A percentile compares a stretch with the other conserved stretches of the same genome.
Evolutionary conservation across 2,113 vertebrate species (phyloP).

Genomic region (Notiomystis cincta): DNA sequence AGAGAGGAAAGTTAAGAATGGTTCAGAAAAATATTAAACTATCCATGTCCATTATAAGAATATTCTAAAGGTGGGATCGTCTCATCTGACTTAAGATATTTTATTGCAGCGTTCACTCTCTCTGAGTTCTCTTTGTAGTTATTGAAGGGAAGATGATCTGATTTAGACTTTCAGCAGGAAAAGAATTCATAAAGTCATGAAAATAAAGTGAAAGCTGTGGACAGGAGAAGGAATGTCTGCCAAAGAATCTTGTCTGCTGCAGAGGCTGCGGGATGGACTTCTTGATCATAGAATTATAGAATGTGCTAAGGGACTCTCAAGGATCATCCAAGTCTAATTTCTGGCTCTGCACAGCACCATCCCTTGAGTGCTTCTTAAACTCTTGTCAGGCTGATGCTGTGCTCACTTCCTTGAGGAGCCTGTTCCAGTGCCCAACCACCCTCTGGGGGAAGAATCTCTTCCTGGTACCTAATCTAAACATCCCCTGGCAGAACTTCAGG

Average conservation of each 20-base stretch:
- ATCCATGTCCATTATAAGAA: background rate
- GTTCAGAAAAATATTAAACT: background rate
- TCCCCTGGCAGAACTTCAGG: fast-evolving
- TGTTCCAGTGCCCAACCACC: fast-evolving
- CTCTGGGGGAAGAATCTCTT: background rate
- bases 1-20: background rate
- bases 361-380: background rate
- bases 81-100: background rate
- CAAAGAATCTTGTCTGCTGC: background rate
- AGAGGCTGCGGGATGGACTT: background rate
- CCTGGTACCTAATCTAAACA: fast-evolving
- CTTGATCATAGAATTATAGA: background rate
- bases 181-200: background rate
- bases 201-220: background rate
- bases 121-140: background rate
- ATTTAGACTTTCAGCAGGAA: background rate
- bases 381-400: background rate
- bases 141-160: background rate
- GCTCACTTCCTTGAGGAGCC: background rate
- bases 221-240: background rate
- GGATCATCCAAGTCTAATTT: background rate
- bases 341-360: background rate
- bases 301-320: background rate
- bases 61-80: background rate
- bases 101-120: background rate